Evolutionary conservation across 2,888 invertebrate genomes (phyloP).

Genomic region (Ichneumoninae sp.): DNA sequence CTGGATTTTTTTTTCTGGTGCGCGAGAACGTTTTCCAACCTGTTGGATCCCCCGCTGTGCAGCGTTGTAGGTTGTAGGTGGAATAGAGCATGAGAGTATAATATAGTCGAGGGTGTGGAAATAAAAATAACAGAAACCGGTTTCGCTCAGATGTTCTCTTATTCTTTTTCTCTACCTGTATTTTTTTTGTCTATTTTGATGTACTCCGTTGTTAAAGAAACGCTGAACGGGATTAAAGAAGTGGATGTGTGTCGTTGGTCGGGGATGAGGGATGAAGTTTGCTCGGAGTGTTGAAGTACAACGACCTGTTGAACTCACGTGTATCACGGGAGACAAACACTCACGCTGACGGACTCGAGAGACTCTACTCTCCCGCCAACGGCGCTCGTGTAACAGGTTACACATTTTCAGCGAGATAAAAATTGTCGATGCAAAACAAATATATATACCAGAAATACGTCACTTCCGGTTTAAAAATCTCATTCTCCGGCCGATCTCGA

Average conservation of each 20-base stretch:
- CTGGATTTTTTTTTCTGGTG: slow-evolving; percentile 9
- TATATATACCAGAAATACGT: neutral
- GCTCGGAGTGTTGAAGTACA: slow-evolving; percentile 1
- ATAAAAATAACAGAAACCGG: slow-evolving; percentile 46
- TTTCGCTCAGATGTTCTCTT: slow-evolving; percentile 40
- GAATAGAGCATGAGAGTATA: neutral
- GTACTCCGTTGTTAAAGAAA: slow-evolving; percentile 6
- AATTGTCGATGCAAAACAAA: neutral
- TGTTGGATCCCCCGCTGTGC: slow-evolving; percentile 51
- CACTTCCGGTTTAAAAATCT: neutral
- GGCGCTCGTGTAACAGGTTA: slow-evolving; percentile 6
- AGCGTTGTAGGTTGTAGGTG: slow-evolving; percentile 7
- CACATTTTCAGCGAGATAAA: neutral
- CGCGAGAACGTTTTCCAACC: slow-evolving; percentile 32
- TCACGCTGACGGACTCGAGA: slow-evolving; percentile 22
- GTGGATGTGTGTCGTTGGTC: neutral
- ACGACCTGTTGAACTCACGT: slow-evolving; percentile 47
- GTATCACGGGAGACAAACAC: slow-evolving; percentile 10
- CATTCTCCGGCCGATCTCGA: neutral
- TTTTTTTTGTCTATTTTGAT: slow-evolving; percentile 9
- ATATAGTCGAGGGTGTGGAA: slow-evolving; percentile 5
- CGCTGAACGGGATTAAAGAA: neutral
- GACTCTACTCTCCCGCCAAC: neutral
- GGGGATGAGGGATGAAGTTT: slow-evolving; percentile 45
- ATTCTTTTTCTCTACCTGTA: slow-evolving; percentile 26